phyloP scores from a whole-genome alignment of 1,140 invertebrate genomes.

The Zaprionus lachaisei region DNA sequence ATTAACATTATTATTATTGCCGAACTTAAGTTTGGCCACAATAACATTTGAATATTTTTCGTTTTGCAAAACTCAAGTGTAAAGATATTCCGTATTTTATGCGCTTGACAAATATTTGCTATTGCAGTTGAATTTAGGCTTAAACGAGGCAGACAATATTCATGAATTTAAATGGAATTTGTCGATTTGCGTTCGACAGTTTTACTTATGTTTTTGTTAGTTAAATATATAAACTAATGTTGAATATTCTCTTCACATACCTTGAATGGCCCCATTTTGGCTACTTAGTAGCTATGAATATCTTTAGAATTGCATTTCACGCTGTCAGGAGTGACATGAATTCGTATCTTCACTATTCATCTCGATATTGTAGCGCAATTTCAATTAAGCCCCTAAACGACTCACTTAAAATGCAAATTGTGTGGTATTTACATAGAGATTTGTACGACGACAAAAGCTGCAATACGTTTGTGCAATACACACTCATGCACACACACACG shows the following conservation, averaged over 20 bases:
- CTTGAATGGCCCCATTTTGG: neutral
- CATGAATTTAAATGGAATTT: neutral
- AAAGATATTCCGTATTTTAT: neutral
- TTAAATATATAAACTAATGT: neutral
- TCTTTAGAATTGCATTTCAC: neutral
- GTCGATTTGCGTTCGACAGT: neutral
- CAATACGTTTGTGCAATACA: slow-evolving; percentile 34
- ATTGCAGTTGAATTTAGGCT: neutral
- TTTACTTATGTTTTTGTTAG: neutral
- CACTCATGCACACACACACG: slow-evolving; percentile 25
- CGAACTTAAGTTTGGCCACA: neutral
- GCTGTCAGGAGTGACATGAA: slow-evolving; percentile 26
- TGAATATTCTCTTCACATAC: neutral
- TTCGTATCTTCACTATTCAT: slow-evolving; percentile 63
- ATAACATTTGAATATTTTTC: neutral
- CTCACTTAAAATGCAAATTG: slow-evolving; percentile 81
- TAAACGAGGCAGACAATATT: neutral
- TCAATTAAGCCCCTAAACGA: slow-evolving; percentile 77
- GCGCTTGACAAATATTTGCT: neutral
- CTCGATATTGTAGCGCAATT: slow-evolving; percentile 58
- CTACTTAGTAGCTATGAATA: slow-evolving; percentile 16
- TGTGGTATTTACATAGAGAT: slow-evolving; percentile 63
- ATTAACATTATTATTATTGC: neutral
- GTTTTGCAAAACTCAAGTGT: neutral
- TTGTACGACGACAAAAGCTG: slow-evolving; percentile 48